These are phyloP conservation scores for Chionoecetes opilio DNA, from an alignment of 1,140 invertebrate genomes.

Conservation along the genomic window DNA sequence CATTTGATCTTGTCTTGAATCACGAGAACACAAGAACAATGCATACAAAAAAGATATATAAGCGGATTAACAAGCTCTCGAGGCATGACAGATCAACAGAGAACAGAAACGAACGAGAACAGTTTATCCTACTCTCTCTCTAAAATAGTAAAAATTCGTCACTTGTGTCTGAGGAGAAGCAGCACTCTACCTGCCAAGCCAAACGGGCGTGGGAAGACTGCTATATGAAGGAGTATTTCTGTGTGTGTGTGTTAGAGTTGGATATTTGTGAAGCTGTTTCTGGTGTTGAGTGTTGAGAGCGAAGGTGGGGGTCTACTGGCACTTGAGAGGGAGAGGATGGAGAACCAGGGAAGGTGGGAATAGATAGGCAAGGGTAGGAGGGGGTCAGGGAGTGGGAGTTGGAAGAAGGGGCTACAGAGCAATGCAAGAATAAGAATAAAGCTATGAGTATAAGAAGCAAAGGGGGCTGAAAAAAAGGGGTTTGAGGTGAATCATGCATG, in stretches of 20 bases:
- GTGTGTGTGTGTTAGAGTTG: constrained; percentile 43
- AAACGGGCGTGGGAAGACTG: constrained; percentile 12
- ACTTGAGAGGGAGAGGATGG: neutral
- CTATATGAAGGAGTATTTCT: constrained; percentile 10
- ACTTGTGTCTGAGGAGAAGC: neutral
- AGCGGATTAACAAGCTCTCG: too few relatives aligned
- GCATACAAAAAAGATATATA: neutral
- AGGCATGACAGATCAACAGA: too few relatives aligned
- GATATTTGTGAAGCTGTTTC: constrained; percentile 11
- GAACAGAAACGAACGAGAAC: constrained; percentile 13
- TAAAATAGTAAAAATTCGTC: neutral
- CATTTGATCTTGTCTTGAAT: neutral
- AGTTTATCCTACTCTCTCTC: neutral
- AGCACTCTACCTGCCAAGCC: neutral
- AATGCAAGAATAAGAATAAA: neutral
- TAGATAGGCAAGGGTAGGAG: neutral
- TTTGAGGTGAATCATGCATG: neutral
- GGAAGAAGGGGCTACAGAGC: neutral
- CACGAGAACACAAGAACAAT: neutral
- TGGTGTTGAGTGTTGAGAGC: neutral
- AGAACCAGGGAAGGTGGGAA: neutral
- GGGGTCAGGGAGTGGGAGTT: neutral
- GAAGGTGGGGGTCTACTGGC: neutral
- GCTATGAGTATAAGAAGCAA: neutral
- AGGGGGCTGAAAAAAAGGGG: neutral